Percentiles rank a stretch among this genome's conserved stretches.
phyloP scores from a whole-genome alignment of 2,888 invertebrate species.

The Steinernema scapterisci region DNA sequence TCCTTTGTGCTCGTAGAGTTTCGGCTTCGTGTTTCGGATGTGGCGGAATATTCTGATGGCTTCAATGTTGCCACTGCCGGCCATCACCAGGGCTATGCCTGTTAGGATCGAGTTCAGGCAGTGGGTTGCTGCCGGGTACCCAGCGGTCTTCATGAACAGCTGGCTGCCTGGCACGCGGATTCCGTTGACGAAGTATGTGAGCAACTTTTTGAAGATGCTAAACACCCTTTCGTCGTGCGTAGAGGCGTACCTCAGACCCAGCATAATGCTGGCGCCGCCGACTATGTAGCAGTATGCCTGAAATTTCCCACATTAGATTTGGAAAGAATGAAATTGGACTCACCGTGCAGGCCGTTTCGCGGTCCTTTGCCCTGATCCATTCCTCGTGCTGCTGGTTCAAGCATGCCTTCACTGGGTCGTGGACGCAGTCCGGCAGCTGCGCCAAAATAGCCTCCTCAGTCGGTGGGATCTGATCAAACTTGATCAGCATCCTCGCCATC shows the following conservation, averaged over 20 bases:
- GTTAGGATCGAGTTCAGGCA: slow-evolving; percentile 32
- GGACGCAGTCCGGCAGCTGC: neutral
- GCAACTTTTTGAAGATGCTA: neutral
- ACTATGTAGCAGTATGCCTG: slow-evolving; percentile 90
- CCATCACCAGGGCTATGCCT: slow-evolving; percentile 73
- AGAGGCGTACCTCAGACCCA: slow-evolving; percentile 91
- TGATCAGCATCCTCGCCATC: neutral
- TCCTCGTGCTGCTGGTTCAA: slow-evolving; percentile 3
- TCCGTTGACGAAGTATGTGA: neutral
- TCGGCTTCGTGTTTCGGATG: slow-evolving; percentile 72
- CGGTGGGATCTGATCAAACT: neutral
- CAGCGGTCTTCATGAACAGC: neutral
- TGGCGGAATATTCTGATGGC: slow-evolving; percentile 82
- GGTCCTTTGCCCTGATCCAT: neutral
- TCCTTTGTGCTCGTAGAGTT: slow-evolving; percentile 58
- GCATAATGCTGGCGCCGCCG: slow-evolving; percentile 88
- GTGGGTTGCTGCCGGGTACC: slow-evolving; percentile 26
- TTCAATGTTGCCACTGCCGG: slow-evolving; percentile 87
- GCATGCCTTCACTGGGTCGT: neutral
- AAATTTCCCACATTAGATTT: too few relatives aligned
- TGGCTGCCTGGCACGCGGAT: neutral
- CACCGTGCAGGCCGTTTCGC: slow-evolving; percentile 68
- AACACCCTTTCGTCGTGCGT: slow-evolving; percentile 80
- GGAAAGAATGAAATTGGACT: too few relatives aligned
- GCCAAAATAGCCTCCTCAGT: neutral